A percentile compares a stretch with the other conserved stretches of the same genome.
Conservation (phyloP, 2,113 vertebrate genomes). For the Malurus alboscapulatus region DNA sequence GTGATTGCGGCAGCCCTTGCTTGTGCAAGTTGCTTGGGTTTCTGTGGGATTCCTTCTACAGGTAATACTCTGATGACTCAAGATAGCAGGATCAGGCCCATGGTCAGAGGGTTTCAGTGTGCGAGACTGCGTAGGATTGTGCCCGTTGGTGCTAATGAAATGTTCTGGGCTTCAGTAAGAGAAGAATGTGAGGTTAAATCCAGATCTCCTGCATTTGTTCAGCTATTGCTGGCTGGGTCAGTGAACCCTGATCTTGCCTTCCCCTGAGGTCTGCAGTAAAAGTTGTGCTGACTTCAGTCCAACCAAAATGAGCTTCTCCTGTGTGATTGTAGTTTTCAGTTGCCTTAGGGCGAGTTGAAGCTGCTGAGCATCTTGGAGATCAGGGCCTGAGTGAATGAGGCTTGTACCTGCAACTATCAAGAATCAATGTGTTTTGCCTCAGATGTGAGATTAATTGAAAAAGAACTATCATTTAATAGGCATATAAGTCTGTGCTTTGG, state of each 20-base stretch:
- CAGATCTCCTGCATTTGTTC: background rate
- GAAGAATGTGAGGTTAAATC: background rate
- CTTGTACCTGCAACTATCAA: background rate
- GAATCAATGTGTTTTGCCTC: background rate
- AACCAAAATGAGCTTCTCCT: background rate
- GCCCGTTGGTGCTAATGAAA: background rate
- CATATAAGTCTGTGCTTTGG: background rate
- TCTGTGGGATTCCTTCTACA: background rate
- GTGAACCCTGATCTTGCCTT: background rate
- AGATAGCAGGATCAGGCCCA: background rate
- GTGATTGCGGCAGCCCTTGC: background rate
- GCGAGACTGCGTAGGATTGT: accelerated
- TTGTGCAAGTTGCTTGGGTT: background rate
- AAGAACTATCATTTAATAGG: background rate
- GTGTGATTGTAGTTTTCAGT: background rate
- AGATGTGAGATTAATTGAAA: background rate
- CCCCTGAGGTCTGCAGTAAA: background rate
- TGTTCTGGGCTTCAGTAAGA: background rate
- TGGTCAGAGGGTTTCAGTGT: background rate
- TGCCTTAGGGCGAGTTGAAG: background rate
- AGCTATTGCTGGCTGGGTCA: background rate
- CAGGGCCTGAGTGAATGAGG: background rate
- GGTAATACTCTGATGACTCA: background rate
- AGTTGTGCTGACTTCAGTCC: background rate
- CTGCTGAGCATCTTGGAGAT: background rate